Evolutionary conservation across 2,113 vertebrate genomes (phyloP).

Genomic region (Chelonoidis abingdonii): DNA sequence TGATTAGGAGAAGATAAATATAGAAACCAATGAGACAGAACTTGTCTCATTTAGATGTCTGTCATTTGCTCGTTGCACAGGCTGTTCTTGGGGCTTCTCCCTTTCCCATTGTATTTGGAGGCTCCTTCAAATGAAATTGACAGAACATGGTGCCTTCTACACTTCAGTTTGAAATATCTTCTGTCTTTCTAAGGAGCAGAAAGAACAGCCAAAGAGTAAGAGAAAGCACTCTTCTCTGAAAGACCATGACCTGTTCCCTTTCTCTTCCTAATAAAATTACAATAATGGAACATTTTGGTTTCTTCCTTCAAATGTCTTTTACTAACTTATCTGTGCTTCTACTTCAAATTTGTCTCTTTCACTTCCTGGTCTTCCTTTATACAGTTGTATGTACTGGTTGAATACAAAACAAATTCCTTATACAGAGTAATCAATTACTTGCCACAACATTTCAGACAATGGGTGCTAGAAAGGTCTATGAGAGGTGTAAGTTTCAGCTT

Average conservation of each 20-base stretch:
- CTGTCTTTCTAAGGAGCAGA: neutral
- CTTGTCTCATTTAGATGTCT: neutral
- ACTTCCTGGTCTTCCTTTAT: neutral
- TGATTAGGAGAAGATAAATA: neutral
- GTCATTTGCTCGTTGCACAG: neutral
- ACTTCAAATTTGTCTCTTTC: neutral
- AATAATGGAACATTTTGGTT: neutral
- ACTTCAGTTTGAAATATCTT: neutral
- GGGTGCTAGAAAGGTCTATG: neutral
- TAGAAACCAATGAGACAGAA: neutral
- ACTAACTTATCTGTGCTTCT: neutral
- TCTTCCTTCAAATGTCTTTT: neutral
- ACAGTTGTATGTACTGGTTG: neutral
- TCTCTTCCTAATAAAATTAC: neutral
- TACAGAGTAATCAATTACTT: neutral
- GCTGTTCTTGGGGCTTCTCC: neutral
- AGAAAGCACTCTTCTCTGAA: neutral
- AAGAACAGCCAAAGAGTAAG: neutral
- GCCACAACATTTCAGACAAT: neutral
- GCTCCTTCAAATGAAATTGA: accelerated
- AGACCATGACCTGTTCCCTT: neutral
- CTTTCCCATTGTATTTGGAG: neutral
- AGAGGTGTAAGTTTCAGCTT: neutral
- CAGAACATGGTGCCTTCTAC: neutral
- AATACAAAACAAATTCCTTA: neutral